Conservation (phyloP, 2,797 vertebrate genomes). For the Scolopax rusticola region DNA sequence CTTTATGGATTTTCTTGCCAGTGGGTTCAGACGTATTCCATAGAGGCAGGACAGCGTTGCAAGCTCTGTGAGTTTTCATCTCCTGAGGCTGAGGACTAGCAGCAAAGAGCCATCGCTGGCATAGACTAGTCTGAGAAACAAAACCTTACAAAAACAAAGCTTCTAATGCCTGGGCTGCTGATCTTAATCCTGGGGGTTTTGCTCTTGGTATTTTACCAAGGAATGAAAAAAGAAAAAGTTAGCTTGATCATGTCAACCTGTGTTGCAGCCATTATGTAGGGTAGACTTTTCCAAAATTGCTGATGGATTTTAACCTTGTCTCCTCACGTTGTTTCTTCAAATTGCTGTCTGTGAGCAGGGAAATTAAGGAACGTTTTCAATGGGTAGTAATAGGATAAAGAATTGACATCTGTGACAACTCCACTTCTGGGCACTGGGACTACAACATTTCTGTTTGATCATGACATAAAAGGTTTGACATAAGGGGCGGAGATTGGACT, state of each 20-base stretch:
- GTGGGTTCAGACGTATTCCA: neutral
- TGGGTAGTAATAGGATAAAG: neutral
- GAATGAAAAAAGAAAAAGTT: fast-evolving
- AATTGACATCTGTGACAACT: neutral
- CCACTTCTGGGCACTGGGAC: neutral
- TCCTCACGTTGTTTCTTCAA: neutral
- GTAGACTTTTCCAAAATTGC: neutral
- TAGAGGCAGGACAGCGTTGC: neutral
- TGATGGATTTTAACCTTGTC: neutral
- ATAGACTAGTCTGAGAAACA: neutral
- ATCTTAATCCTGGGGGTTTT: neutral
- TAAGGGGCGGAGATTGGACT: too few relatives aligned
- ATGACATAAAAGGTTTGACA: too few relatives aligned
- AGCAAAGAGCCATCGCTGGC: neutral
- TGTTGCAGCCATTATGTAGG: neutral
- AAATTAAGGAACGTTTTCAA: neutral
- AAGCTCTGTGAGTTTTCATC: neutral
- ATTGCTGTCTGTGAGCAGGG: neutral
- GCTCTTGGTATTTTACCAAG: neutral
- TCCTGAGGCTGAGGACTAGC: neutral
- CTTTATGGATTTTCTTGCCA: neutral
- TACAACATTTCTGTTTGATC: neutral
- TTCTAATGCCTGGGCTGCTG: neutral
- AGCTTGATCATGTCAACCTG: neutral
- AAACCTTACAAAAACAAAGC: neutral